Conservation (phyloP, 2,888 invertebrate species). For the Epinotia ramella region DNA sequence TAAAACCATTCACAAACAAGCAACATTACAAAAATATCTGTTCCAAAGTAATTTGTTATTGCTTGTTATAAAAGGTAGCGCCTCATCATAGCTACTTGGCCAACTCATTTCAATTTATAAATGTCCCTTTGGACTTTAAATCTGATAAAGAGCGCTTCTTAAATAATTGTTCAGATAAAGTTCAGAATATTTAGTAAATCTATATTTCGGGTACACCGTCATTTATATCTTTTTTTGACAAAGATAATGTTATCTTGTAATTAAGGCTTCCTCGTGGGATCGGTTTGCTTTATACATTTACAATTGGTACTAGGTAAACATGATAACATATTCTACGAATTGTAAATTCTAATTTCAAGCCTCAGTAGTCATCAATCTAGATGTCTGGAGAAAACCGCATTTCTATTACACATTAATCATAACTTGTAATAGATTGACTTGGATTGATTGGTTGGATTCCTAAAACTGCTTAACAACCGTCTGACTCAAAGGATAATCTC, state of each 20-base stretch:
- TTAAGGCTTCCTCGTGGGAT: slow-evolving; percentile 27
- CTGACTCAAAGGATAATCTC: slow-evolving; percentile 59
- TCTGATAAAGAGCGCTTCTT: slow-evolving; percentile 73
- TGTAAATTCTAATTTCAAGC: slow-evolving; percentile 55
- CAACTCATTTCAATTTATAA: slow-evolving; percentile 65
- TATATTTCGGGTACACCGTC: slow-evolving; percentile 69
- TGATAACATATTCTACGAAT: slow-evolving; percentile 9
- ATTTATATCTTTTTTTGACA: slow-evolving; percentile 64
- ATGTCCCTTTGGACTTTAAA: slow-evolving; percentile 65
- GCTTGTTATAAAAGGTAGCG: slow-evolving; percentile 73
- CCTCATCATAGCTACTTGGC: slow-evolving; percentile 57
- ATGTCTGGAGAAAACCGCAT: slow-evolving; percentile 39
- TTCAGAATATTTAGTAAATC: slow-evolving; percentile 62
- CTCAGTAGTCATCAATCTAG: slow-evolving; percentile 34
- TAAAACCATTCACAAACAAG: slow-evolving; percentile 75
- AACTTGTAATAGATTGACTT: slow-evolving; percentile 28
- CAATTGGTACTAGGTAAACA: background rate
- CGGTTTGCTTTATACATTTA: background rate
- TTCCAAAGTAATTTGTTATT: slow-evolving; percentile 76
- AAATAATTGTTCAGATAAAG: slow-evolving; percentile 71
- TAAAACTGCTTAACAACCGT: slow-evolving; percentile 63
- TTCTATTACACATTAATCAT: slow-evolving; percentile 23
- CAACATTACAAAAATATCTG: slow-evolving; percentile 77
- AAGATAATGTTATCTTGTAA: slow-evolving; percentile 68
- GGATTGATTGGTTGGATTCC: slow-evolving; percentile 64